Percentiles rank a stretch among this genome's conserved stretches.
Evolutionary conservation across 92 coral and sea anemone genomes (phyloP).

Genomic region (Chrysogorgia sp.): DNA sequence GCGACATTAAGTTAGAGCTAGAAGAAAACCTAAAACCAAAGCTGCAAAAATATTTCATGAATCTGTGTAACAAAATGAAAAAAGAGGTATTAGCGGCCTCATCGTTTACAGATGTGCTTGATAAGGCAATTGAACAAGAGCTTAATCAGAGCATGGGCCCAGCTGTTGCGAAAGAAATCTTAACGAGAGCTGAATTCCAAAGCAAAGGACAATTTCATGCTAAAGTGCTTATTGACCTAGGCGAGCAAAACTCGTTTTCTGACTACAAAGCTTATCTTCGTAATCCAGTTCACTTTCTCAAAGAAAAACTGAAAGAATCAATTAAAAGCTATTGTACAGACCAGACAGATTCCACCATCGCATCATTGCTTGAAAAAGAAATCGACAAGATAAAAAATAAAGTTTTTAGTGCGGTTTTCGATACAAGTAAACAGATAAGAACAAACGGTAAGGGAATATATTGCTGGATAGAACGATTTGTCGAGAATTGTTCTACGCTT

Average conservation of each 20-base stretch:
- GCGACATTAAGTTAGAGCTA: conserved; percentile 6
- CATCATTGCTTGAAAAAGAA: background rate
- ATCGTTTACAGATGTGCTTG: background rate
- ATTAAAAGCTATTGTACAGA: conserved; percentile 14
- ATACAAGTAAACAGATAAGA: background rate
- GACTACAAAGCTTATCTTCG: conserved; percentile 5
- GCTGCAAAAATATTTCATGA: background rate
- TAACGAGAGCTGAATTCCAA: background rate
- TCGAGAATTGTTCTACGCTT: conserved; percentile 6
- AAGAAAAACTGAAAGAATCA: conserved; percentile 1
- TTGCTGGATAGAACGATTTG: conserved; percentile 7
- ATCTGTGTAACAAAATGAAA: background rate
- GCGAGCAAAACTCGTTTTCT: background rate
- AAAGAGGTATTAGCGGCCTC: conserved; percentile 1
- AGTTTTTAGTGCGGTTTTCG: background rate
- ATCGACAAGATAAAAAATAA: background rate
- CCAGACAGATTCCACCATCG: background rate
- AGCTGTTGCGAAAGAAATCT: conserved; percentile 10
- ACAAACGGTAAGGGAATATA: background rate
- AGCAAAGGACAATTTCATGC: conserved; percentile 21
- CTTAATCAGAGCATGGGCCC: conserved; percentile 12
- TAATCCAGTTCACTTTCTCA: conserved; percentile 9
- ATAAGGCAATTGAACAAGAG: background rate
- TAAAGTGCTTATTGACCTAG: conserved; percentile 24
- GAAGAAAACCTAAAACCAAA: background rate